Base-by-base conservation (phyloP, 2,888 invertebrate genomes). In the Eutolmus rufibarbis region DNA sequence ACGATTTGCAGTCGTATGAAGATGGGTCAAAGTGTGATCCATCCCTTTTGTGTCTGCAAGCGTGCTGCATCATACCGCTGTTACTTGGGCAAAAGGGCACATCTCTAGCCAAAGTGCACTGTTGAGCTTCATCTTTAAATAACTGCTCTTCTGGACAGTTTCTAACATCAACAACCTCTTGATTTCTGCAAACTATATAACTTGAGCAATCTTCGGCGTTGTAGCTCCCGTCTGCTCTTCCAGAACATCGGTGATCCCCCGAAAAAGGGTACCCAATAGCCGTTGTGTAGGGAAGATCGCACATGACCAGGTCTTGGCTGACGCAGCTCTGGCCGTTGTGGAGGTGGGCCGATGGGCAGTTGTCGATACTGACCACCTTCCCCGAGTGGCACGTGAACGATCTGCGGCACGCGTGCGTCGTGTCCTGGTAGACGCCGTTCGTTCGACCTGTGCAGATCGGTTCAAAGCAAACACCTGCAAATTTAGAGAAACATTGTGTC, bases 371-470 rank as follows among this genome's bases (percentile, higher is more conserved):
- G 16, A 93, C 92, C 74, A 94, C 90, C 88, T 93, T 92, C 5
- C 94, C 94, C 23, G 93, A 94, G 88, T 92, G 91, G 89, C 95
- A 95, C 23, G 91, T 91, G 87, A 94, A 92, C 37, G 92, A 92
- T 16, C 95, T 93, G 0, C 93, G 93, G 89, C 95, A 95, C 86
- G 93, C 93, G 89, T 94, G 94, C 1, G 94, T 94, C 5, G 94
- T 92, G 90, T 95, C 95, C 34, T 94, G 93, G 90, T 94, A 94
- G 74, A 92, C 91, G 0, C 95, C 95, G 91, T 95, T 94, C 1
- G 93, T 92, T 66, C 94, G 92, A 1, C 94, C 94, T 8, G 94
- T 93, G 90, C 95, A 95, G 66, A 94, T 92, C 16, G 94, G 94
- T 89, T 95, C 95, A 91, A 94, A 94, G 91, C 95, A 95, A 34